phyloP scores from a whole-genome alignment of 2,113 vertebrate species.

The Tiliqua scincoides region DNA sequence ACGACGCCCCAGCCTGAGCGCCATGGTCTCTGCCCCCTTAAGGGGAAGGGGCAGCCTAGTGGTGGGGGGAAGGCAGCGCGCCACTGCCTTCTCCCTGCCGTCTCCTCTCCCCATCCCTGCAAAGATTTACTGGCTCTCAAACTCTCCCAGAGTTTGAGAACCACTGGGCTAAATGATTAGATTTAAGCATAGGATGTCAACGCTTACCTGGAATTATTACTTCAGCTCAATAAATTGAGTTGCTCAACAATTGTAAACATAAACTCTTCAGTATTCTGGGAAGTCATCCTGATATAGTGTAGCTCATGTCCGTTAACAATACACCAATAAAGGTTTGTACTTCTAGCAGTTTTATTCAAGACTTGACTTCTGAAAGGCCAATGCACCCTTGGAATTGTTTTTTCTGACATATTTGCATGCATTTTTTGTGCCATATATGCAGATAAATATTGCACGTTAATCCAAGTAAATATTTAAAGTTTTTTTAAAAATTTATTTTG shows the following conservation, averaged over 20 bases:
- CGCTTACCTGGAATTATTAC: slow-evolving; percentile 4
- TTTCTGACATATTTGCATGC: not conserved
- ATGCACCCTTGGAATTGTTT: not conserved
- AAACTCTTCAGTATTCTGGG: not conserved
- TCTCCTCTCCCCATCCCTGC: too few relatives aligned
- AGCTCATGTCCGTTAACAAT: not conserved
- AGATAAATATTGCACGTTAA: not conserved
- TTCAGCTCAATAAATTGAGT: slow-evolving; percentile 17
- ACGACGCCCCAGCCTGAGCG: too few relatives aligned
- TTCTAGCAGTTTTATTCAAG: not conserved
- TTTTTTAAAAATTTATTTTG: not conserved
- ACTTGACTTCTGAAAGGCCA: not conserved
- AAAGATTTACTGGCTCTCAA: too few relatives aligned
- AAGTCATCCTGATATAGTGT: not conserved
- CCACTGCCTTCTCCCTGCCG: too few relatives aligned
- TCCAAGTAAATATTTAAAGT: not conserved
- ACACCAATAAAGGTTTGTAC: not conserved
- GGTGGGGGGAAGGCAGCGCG: too few relatives aligned
- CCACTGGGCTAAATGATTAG: not conserved
- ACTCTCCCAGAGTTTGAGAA: too few relatives aligned
- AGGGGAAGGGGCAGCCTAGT: too few relatives aligned
- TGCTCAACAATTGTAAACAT: not conserved
- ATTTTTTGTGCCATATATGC: not conserved
- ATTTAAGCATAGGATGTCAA: not conserved
- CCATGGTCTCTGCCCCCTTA: too few relatives aligned